These are phyloP conservation scores for Geopemphigus sp. DNA, from an alignment of 1,140 invertebrate genomes.

Conservation along the genomic window DNA sequence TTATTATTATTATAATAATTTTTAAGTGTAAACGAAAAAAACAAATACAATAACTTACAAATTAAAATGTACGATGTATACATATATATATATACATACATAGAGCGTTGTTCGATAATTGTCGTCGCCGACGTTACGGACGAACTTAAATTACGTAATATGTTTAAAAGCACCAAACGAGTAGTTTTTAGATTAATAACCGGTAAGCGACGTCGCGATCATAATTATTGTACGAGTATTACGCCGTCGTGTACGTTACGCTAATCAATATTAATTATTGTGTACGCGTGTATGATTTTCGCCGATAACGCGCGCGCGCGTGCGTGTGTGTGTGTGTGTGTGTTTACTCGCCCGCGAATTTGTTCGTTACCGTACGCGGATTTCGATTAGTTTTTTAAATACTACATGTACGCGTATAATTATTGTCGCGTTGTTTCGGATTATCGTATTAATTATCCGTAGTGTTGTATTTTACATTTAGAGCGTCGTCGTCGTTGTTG, in stretches of 20 bases:
- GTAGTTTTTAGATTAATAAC: conserved; percentile 4
- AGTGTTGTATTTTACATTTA: too few relatives aligned
- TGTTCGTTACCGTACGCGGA: background rate
- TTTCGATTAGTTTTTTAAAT: conserved; percentile 33
- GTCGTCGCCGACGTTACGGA: background rate
- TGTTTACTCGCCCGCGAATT: too few relatives aligned
- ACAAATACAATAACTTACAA: background rate
- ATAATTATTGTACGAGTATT: background rate
- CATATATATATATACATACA: too few relatives aligned
- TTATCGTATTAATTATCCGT: too few relatives aligned
- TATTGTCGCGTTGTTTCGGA: too few relatives aligned
- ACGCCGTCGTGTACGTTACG: background rate
- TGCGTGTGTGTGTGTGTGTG: background rate
- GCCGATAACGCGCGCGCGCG: background rate
- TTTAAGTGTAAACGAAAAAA: conserved; percentile 20
- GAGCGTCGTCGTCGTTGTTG: too few relatives aligned
- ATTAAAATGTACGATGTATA: background rate
- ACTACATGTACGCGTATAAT: background rate
- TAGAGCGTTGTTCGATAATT: conserved; percentile 6
- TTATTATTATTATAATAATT: background rate
- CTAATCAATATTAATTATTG: background rate
- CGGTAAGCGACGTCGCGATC: background rate
- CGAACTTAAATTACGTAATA: background rate
- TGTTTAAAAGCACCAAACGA: background rate
- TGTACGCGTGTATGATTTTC: background rate